Evolutionary conservation across 2,797 vertebrate species (phyloP), one percentile per base, ranked within the genome.

Genomic region (Coccyzus lansbergi): DNA sequence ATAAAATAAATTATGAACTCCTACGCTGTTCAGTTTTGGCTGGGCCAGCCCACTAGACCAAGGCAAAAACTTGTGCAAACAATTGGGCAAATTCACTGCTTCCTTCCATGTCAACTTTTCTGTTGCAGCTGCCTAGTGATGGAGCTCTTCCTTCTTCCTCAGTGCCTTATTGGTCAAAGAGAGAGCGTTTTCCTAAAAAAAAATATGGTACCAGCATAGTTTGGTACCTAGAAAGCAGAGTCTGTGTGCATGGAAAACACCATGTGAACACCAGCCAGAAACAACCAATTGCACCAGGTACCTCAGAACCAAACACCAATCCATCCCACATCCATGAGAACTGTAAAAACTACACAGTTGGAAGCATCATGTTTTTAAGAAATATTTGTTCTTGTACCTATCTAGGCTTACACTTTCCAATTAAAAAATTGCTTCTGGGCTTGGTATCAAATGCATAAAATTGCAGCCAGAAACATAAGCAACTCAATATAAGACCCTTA

Each of bases 401-500:
- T 93, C 85, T 95, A 80, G 79, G 60, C 60, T 95, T 88, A 94
- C 80, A 77, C 26, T 82, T 95, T 94, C 79, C 80, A 95, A 95
- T 94, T 96, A 96, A 96, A 95, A 95, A 95, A 94, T 86, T 92
- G 85, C 77, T 94, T 95, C 93, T 95, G 94, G 94, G 94, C 94
- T 94, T 84, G 70, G 74, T 93, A 96, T 90, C 85, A 95, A 96
- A 92, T 46, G 70, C 75, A 86, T 92, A 74, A 94, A 93, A 92
- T 84, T 90, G 83, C 83, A 96, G 89, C 91, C 89, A 95, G 85
- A 94, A 94, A 86, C 83, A 94, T 58, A 94, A 94, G 93, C 83
- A 91, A 94, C 90, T 93, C 85, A 92, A 96, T 95, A 95, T 94
- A 95, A 90, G 63, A 67, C 63, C 74, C 83, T 91, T 59, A 90